Base-by-base conservation (phyloP, 2,888 invertebrate species). In the Ennomos quercinarius region DNA sequence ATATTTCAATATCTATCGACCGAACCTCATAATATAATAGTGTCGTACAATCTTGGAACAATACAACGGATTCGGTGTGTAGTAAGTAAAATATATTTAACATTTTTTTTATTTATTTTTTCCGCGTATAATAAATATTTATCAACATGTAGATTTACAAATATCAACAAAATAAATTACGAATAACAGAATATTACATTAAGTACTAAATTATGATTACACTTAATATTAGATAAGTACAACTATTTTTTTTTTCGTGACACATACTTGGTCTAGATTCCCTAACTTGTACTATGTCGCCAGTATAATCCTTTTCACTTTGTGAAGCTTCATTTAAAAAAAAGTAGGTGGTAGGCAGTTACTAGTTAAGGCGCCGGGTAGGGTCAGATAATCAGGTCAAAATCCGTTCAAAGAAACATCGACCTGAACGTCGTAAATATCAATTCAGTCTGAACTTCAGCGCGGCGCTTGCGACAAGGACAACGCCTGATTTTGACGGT, bases 161-260 rank as follows among this genome's bases (percentile, higher is more conserved):
- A 90, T 91, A 92, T 91, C 91, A 92, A 92, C 92, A 92, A 91
- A 92, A 92, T 92, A 92, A 92, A 91, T 92, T 92, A 92, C 89
- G 89, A 89, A 92, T 91, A 91, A 91, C 91, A 91, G 91, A 84
- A 90, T 89, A 87, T 86, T 91, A 90, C 86, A 87, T 83, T 83
- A 85, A 73, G 75, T 60, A 59, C 58, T 68, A 63, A 62, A 65
- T 72, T 89, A 76, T 43, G 82, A 83, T 83, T 87, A 89, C 73
- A 68, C 86, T 57, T 65, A 69, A 27, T 47, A 43, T 45, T 90
- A 89, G 52, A 48, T 66, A 71, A 56, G 47, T 68, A 66, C 36
- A 50, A 43, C 53, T 48, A 48, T 51, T 46, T 52, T 58, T 52
- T 58, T 27, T 77, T 81, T 82, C 83, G 80, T 82, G 83, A 84